A percentile compares a stretch with the other conserved stretches of the same genome.
Evolutionary conservation across 2,797 vertebrate species (phyloP).

Genomic region (Lutjanus argentimaculatus): DNA sequence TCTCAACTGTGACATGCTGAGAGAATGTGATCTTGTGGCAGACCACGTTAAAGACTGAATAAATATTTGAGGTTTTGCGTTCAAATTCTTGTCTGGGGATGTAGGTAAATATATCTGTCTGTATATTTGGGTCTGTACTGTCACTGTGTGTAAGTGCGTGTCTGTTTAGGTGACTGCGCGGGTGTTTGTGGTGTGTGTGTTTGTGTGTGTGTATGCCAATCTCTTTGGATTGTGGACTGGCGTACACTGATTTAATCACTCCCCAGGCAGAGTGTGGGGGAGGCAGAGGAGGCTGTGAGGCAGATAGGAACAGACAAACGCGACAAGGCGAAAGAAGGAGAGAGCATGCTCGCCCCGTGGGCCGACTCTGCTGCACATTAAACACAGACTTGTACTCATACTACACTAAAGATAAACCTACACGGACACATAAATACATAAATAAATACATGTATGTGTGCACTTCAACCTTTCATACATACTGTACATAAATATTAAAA

Average conservation of each 20-base stretch:
- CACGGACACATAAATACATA: constrained; percentile 41
- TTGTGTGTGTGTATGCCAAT: constrained; percentile 67
- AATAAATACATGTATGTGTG: constrained; percentile 19
- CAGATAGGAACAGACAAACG: constrained; percentile 87
- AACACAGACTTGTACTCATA: constrained; percentile 66
- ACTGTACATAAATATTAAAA: constrained; percentile 11
- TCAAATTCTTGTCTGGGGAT: constrained; percentile 63
- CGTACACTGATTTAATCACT: constrained; percentile 86
- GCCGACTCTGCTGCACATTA: constrained; percentile 70
- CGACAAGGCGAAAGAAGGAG: constrained; percentile 84
- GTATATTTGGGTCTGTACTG: constrained; percentile 47
- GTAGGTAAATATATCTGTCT: constrained; percentile 67
- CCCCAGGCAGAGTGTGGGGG: constrained; percentile 83
- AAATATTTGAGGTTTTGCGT: constrained; percentile 72
- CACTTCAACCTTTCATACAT: constrained; percentile 12
- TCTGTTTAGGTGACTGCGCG: constrained; percentile 55
- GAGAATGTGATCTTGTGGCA: constrained; percentile 55
- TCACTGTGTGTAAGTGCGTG: constrained; percentile 46
- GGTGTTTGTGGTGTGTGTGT: constrained; percentile 54
- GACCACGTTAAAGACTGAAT: constrained; percentile 56
- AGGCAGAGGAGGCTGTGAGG: constrained; percentile 83
- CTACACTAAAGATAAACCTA: constrained; percentile 51
- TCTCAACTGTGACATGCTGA: constrained; percentile 42
- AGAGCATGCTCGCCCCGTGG: constrained; percentile 69
- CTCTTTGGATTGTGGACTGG: constrained; percentile 82